Base-by-base conservation (phyloP, 2,113 vertebrate species). In the Tragelaphus buxtoni region DNA sequence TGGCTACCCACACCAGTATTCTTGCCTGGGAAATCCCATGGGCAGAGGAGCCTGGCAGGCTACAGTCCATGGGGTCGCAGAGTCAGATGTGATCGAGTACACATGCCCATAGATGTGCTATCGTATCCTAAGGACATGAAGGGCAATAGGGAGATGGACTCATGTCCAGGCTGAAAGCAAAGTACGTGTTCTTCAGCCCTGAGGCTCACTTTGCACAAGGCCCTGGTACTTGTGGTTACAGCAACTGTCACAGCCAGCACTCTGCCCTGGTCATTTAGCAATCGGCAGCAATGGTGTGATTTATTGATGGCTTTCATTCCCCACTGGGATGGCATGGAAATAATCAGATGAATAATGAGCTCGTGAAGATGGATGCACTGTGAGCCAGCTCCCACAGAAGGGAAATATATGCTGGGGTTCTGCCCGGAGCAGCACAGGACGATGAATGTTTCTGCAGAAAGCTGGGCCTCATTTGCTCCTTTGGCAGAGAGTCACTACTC, bases 261-360 rank as follows among this genome's bases (percentile, higher is more conserved):
- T 88, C 60, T 86, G 85, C 94, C 82, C 83, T 32, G 94, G 91
- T 95, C 93, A 80, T 84, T 97, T 87, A 91, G 91, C 60, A 90
- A 91, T 84, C 94, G 17, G 72, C 86, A 93, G 96, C 53, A 32
- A 83, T 12, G 20, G 22, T 84, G 79, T 96, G 96, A 98, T 97
- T 96, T 95, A 96, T 96, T 56, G 95, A 94, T 92, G 95, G 86
- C 90, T 94, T 89, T 94, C 76, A 88, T 63, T 96, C 42, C 92
- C 90, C 96, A 74, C 87, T 86, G 85, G 87, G 93, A 93, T 20
- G n/a, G 79, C 91, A 65, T 55, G 95, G 92, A 95, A 96, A 97
- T 97, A 96, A 95, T 91, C 96, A 92, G 97, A 97, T 94, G 98
- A 97, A 91, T 94, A 91, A 97, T 53, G 96, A 97, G 91, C 88